Conservation (phyloP, 1,140 invertebrate species). For the Cecropterus lyciades region DNA sequence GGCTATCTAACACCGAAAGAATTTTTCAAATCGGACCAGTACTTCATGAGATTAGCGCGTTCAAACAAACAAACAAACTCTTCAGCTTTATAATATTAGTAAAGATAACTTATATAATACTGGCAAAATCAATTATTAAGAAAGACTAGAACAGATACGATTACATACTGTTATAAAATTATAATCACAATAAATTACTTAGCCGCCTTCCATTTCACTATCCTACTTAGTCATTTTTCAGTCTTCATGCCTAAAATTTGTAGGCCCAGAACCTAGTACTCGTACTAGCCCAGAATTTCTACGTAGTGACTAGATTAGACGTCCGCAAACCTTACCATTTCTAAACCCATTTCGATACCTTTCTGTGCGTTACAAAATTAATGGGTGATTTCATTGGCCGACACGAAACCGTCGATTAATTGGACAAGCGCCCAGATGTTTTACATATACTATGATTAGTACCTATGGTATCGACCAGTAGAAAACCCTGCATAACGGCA, state of each 20-base stretch:
- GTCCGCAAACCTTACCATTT: neutral
- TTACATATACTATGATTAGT: too few species aligned
- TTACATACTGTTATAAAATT: neutral
- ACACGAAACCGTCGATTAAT: too few species aligned
- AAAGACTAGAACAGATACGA: conserved; percentile 16
- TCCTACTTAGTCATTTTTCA: conserved; percentile 8
- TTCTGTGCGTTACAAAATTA: too few species aligned
- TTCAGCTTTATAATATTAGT: too few species aligned
- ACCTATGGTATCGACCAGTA: neutral
- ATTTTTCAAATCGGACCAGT: too few species aligned
- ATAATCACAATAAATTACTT: conserved; percentile 1
- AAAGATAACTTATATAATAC: too few species aligned
- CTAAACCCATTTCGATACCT: neutral
- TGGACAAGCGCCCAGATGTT: too few species aligned
- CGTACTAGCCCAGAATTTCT: neutral
- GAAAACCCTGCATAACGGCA: neutral
- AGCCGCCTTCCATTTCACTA: neutral
- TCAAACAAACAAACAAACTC: too few species aligned
- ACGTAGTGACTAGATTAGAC: conserved; percentile 19
- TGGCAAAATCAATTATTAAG: neutral
- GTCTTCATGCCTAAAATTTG: conserved; percentile 21
- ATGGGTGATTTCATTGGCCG: too few species aligned
- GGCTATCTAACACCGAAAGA: too few species aligned
- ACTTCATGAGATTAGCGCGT: too few species aligned
- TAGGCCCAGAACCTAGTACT: neutral